Percentiles rank a stretch among this genome's conserved stretches.
phyloP scores from a whole-genome alignment of 2,797 vertebrate genomes.

The Sus cebifrons region DNA sequence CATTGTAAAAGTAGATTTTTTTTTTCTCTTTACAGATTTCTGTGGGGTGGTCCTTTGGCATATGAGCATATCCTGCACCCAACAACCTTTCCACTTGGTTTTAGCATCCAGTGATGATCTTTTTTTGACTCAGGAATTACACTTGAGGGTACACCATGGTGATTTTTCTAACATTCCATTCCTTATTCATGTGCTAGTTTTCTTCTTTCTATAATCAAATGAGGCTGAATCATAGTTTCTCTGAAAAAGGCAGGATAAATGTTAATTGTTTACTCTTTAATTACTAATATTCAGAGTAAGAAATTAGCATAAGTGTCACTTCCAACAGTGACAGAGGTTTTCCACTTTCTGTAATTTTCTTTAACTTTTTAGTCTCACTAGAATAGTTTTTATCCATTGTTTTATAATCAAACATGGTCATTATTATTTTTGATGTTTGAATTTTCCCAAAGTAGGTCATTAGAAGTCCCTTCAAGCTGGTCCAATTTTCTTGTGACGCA shows the following conservation, averaged over 20 bases:
- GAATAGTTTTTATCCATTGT: not conserved
- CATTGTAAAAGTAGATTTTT: not conserved
- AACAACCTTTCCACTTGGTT: not conserved
- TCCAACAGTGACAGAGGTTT: not conserved
- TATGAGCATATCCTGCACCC: not conserved
- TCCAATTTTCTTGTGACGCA: not conserved
- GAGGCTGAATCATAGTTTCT: not conserved
- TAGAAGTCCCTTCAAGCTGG: not conserved
- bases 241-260: not conserved
- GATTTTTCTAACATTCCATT: not conserved
- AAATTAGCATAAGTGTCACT: not conserved
- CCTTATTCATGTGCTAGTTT: conserved; percentile 11
- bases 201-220: not conserved
- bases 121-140: not conserved
- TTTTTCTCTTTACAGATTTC: not conserved
- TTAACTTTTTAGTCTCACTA: not conserved
- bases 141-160: not conserved
- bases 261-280: conserved; percentile 29
- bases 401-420: conserved; percentile 39
- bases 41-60: not conserved
- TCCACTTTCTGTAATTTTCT: conserved; percentile 35
- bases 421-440: conserved; percentile 24
- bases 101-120: not conserved
- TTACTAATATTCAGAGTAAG: conserved; percentile 15
- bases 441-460: not conserved